Evolutionary conservation across 2,113 vertebrate genomes (phyloP).

Genomic region (Entomyzon cyanotis): DNA sequence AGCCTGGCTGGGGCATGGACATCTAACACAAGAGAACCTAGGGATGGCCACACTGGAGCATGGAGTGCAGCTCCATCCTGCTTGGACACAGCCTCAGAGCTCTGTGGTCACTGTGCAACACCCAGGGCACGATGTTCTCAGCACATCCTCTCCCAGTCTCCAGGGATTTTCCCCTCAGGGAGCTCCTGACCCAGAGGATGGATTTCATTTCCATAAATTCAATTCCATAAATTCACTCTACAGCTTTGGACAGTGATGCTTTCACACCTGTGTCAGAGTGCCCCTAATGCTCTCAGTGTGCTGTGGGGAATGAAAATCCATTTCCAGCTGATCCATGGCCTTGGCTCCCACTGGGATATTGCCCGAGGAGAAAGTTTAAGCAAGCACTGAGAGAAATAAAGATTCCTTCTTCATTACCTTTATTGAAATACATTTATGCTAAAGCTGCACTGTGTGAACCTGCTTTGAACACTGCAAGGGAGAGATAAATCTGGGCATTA

Average conservation of each 20-base stretch:
- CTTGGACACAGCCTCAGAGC: not conserved
- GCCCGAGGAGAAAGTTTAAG: not conserved
- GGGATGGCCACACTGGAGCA: fast-evolving
- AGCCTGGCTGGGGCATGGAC: not conserved
- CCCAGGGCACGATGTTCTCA: not conserved
- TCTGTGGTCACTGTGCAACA: not conserved
- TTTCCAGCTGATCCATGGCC: not conserved
- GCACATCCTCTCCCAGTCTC: not conserved
- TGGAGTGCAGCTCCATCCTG: not conserved
- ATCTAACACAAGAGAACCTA: too few species aligned
- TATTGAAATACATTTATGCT: not conserved
- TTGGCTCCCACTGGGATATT: not conserved
- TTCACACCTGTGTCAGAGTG: not conserved
- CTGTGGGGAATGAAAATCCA: not conserved
- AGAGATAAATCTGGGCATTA: not conserved
- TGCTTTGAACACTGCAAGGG: not conserved
- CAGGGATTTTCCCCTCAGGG: not conserved
- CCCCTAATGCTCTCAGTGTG: not conserved
- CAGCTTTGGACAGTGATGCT: not conserved
- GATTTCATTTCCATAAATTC: not conserved
- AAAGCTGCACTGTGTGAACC: not conserved
- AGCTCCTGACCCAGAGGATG: not conserved
- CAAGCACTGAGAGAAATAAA: not conserved
- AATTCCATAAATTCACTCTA: not conserved
- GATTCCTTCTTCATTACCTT: not conserved